phyloP scores from a whole-genome alignment of 2,113 vertebrate genomes.

The Neopipo cinnamomea region DNA sequence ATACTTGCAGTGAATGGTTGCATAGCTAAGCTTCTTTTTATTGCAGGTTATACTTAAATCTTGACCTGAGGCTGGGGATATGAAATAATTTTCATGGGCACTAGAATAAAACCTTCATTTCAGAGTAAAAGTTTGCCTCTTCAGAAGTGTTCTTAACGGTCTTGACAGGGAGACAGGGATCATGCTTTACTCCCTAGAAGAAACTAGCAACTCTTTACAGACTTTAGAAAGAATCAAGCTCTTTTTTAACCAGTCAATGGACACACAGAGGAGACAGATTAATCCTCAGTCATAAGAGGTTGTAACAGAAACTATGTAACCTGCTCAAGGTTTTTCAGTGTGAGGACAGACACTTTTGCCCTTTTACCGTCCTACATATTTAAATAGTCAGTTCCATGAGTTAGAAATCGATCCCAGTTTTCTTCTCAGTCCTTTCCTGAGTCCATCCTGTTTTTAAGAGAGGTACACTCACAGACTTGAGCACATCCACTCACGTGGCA shows the following conservation, averaged over 20 bases:
- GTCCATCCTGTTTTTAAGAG: not conserved
- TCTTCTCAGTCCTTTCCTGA: not conserved
- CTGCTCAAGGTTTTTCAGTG: not conserved
- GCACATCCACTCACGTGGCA: rapidly evolving
- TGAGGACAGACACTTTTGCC: not conserved
- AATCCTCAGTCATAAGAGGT: not conserved
- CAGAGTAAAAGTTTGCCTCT: not conserved
- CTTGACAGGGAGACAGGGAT: not conserved
- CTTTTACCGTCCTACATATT: not conserved
- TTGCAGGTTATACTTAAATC: not conserved
- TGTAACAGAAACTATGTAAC: not conserved
- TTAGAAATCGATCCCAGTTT: not conserved
- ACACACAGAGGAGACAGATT: not conserved
- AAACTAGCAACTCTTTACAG: not conserved
- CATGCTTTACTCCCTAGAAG: not conserved
- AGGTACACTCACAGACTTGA: not conserved
- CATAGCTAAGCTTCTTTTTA: not conserved
- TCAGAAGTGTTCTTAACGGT: not conserved
- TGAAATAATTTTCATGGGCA: not conserved
- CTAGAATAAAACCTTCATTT: not conserved
- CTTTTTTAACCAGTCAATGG: not conserved
- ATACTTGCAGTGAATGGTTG: not conserved
- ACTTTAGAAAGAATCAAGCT: not conserved
- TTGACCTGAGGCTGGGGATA: not conserved
- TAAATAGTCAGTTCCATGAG: not conserved